Evolutionary conservation across 2,797 vertebrate species (phyloP).

Genomic region (Percopsis omiscomaycus): DNA sequence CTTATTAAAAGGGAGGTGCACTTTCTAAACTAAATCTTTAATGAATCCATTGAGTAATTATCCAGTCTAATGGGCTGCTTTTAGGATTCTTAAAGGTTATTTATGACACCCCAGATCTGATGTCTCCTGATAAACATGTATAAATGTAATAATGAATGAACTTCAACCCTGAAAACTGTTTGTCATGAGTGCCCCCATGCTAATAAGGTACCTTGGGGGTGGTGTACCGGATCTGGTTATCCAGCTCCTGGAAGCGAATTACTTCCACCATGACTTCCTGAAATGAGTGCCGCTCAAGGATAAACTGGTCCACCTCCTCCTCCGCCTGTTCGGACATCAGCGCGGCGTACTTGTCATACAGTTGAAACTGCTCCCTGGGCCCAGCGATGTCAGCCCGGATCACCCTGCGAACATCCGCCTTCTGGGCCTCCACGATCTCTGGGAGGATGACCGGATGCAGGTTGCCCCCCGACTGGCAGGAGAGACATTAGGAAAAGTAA

Average conservation of each 20-base stretch:
- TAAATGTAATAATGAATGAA: not conserved
- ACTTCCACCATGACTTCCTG: constrained; percentile 82
- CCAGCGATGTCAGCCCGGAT: constrained; percentile 74
- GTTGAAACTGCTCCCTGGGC: constrained; percentile 74
- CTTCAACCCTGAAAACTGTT: constrained; percentile 60
- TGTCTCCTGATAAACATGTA: not conserved
- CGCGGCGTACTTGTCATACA: constrained; percentile 83
- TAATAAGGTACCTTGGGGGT: constrained; percentile 76
- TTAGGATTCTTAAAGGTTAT: too few species aligned
- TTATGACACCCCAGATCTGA: too few species aligned
- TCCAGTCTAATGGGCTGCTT: too few species aligned
- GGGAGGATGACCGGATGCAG: constrained; percentile 84
- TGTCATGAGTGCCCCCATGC: not conserved
- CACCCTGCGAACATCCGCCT: constrained; percentile 71
- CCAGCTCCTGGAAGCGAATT: constrained; percentile 78
- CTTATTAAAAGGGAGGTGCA: too few species aligned
- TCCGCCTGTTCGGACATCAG: constrained; percentile 83
- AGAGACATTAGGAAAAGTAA: not conserved
- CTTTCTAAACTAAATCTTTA: too few species aligned
- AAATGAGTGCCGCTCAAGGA: constrained; percentile 78
- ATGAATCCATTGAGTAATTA: too few species aligned
- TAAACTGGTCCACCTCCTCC: constrained; percentile 78
- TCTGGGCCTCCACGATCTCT: constrained; percentile 79
- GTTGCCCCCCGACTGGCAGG: constrained; percentile 44
- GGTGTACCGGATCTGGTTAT: constrained; percentile 81